Conservation (phyloP, 2,797 vertebrate genomes). For the Aeoliscus strigatus region DNA sequence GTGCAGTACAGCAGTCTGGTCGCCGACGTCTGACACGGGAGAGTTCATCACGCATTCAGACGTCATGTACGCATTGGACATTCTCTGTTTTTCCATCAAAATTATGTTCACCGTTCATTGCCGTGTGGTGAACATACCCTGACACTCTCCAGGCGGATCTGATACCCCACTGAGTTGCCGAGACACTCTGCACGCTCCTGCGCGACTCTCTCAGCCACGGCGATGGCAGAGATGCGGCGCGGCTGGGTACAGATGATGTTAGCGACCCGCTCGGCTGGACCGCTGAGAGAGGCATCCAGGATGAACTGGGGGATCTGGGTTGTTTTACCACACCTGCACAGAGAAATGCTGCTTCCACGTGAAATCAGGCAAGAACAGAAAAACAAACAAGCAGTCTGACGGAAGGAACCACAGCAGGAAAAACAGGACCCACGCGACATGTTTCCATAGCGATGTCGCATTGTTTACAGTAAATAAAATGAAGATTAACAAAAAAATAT, state of each 20-base stretch:
- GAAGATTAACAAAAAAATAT: too few relatives aligned
- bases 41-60: background rate
- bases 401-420: too few relatives aligned
- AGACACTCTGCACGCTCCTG: slow-evolving; percentile 88
- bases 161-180: slow-evolving; percentile 92
- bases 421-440: too few relatives aligned
- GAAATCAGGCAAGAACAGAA: too few relatives aligned
- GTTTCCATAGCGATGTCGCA: too few relatives aligned
- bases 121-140: slow-evolving; percentile 78
- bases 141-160: slow-evolving; percentile 95
- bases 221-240: slow-evolving; percentile 93
- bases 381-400: too few relatives aligned
- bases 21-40: slow-evolving; percentile 77
- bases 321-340: slow-evolving; percentile 90
- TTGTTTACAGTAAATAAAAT: too few relatives aligned
- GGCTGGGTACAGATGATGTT: slow-evolving; percentile 98
- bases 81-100: too few relatives aligned
- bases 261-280: slow-evolving; percentile 75
- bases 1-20: slow-evolving; percentile 96
- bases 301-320: slow-evolving; percentile 99
- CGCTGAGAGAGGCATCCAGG: slow-evolving; percentile 83
- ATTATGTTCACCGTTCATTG: too few relatives aligned
- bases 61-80: too few relatives aligned
- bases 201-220: slow-evolving; percentile 91
- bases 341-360: too few relatives aligned